Evolutionary conservation across 2,113 vertebrate genomes (phyloP).

Genomic region (Apeltes quadracus): DNA sequence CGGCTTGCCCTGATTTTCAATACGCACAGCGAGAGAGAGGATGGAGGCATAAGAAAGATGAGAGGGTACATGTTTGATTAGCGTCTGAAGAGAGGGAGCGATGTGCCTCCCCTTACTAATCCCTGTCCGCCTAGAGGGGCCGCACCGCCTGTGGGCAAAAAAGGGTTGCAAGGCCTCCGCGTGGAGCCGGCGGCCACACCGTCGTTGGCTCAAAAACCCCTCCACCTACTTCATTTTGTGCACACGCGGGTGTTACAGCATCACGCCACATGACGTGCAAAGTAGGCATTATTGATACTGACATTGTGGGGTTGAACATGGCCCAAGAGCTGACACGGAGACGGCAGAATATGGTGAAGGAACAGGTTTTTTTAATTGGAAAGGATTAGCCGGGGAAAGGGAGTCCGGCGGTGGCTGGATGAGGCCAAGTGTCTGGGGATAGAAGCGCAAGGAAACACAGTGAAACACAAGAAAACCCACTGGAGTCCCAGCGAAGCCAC

Average conservation of each 20-base stretch:
- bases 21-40: conserved; percentile 45
- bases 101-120: conserved; percentile 64
- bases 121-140: conserved; percentile 65
- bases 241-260: background rate
- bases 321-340: too few relatives aligned
- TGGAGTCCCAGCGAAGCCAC: too few relatives aligned
- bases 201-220: conserved; percentile 4
- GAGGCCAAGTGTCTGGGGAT: too few relatives aligned
- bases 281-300: background rate
- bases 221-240: background rate
- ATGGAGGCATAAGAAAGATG: conserved; percentile 46
- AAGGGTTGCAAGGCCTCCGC: conserved; percentile 36
- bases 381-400: too few relatives aligned
- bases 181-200: conserved; percentile 31
- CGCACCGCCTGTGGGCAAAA: conserved; percentile 44
- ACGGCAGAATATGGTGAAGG: too few relatives aligned
- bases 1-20: conserved; percentile 52
- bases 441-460: too few relatives aligned
- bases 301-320: background rate
- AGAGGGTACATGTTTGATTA: conserved; percentile 72
- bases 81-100: conserved; percentile 63
- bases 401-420: too few relatives aligned
- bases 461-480: too few relatives aligned
- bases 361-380: too few relatives aligned
- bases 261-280: background rate